These are phyloP conservation scores for Trachythela sp. DNA, from an alignment of 64 coral and sea anemone genomes.

Conservation along the genomic window DNA sequence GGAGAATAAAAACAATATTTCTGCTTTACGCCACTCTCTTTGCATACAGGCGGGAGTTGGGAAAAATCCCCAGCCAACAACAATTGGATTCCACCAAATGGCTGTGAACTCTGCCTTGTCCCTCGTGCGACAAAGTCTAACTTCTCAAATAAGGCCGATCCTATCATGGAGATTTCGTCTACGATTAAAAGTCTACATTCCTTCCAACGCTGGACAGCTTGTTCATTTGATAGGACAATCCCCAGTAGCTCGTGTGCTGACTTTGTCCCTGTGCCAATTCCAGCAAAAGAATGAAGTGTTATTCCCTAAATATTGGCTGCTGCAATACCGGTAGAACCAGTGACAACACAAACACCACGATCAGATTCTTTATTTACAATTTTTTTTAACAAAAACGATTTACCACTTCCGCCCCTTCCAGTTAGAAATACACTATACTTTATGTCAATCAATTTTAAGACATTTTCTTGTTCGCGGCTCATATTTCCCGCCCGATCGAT, in stretches of 20 bases:
- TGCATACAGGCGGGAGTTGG: slow-evolving; percentile 15
- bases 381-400: slow-evolving; percentile 20
- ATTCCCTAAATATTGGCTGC: not conserved
- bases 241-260: slow-evolving; percentile 21
- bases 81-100: slow-evolving; percentile 26
- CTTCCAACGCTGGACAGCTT: slow-evolving; percentile 24
- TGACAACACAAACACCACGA: slow-evolving; percentile 7
- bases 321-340: slow-evolving; percentile 7
- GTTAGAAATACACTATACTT: slow-evolving; percentile 34
- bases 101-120: not conserved
- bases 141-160: slow-evolving; percentile 15
- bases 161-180: slow-evolving; percentile 24
- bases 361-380: slow-evolving; percentile 13
- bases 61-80: slow-evolving; percentile 25
- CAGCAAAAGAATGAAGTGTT: slow-evolving; percentile 52
- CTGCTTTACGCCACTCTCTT: not conserved
- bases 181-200: slow-evolving; percentile 31
- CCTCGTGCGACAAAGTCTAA: slow-evolving; percentile 25
- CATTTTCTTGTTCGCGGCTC: not conserved
- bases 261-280: not conserved
- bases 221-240: not conserved
- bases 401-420: slow-evolving; percentile 32
- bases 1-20: not conserved
- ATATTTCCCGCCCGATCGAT: not conserved
- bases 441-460: not conserved